Conservation (phyloP, 2,113 vertebrate species). For the Podiceps cristatus region DNA sequence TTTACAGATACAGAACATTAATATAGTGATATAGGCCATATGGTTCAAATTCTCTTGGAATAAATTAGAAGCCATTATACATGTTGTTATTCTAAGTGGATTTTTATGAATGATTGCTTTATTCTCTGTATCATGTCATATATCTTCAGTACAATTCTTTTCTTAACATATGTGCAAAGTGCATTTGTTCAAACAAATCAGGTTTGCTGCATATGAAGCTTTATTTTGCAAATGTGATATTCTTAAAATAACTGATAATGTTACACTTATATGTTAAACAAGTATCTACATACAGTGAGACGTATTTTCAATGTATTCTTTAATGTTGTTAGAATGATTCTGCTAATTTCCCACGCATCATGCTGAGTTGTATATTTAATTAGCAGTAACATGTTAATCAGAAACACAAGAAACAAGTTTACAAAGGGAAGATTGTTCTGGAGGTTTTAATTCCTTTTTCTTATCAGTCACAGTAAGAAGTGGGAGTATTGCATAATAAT, state of each 20-base stretch:
- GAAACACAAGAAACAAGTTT: not conserved
- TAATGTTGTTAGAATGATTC: not conserved
- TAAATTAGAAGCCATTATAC: slow-evolving; percentile 31
- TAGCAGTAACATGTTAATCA: not conserved
- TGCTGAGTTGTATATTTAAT: not conserved
- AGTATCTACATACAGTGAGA: not conserved
- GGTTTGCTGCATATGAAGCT: not conserved
- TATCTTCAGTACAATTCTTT: not conserved
- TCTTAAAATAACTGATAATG: not conserved
- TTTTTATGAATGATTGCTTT: slow-evolving; percentile 19
- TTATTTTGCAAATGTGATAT: not conserved
- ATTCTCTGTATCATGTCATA: not conserved
- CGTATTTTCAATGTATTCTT: not conserved
- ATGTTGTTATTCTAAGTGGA: slow-evolving; percentile 9
- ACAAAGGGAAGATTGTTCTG: not conserved
- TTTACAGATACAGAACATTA: slow-evolving; percentile 20
- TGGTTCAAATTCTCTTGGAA: slow-evolving; percentile 43
- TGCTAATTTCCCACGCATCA: not conserved
- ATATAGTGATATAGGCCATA: slow-evolving; percentile 10
- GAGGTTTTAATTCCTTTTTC: not conserved
- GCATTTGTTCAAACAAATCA: not conserved
- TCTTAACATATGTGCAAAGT: not conserved
- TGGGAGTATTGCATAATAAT: not conserved
- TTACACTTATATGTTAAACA: not conserved
- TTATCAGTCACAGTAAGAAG: not conserved